A percentile compares a stretch with the other conserved stretches of the same genome.
These are phyloP conservation scores for Drosophila austrosaltans DNA, from an alignment of 2,888 invertebrate species.

Conservation along the genomic window DNA sequence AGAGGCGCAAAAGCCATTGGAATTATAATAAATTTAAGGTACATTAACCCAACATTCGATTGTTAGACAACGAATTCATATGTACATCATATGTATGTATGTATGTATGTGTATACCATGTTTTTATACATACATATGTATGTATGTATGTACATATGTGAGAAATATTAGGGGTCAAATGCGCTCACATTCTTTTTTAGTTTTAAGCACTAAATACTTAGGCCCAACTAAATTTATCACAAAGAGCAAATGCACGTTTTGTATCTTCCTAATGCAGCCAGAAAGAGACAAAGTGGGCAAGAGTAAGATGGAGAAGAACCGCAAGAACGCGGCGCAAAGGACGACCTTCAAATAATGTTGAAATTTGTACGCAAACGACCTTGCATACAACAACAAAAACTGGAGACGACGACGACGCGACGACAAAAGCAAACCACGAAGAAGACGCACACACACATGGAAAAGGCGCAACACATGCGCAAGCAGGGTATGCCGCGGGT, in stretches of 20 bases:
- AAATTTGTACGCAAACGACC: slow-evolving; percentile 84
- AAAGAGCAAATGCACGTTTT: background rate
- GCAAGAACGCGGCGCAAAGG: slow-evolving; percentile 70
- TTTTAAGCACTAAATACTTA: background rate
- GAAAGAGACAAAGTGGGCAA: slow-evolving; percentile 32
- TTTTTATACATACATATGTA: background rate
- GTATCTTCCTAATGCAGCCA: background rate
- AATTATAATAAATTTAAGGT: slow-evolving; percentile 78
- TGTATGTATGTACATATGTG: background rate
- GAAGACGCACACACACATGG: slow-evolving; percentile 43
- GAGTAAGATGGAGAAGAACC: slow-evolving; percentile 43
- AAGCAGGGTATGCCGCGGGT: slow-evolving; percentile 35
- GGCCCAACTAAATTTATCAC: background rate
- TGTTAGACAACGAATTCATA: background rate
- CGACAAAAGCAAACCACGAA: slow-evolving; percentile 36
- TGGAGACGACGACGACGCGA: slow-evolving; percentile 40
- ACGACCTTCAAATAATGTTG: slow-evolving; percentile 84
- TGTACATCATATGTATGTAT: background rate
- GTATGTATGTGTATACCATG: background rate
- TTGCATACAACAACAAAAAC: slow-evolving; percentile 81
- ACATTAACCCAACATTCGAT: slow-evolving; percentile 64
- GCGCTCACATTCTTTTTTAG: background rate
- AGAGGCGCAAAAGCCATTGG: slow-evolving; percentile 52
- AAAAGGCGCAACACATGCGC: slow-evolving; percentile 71
- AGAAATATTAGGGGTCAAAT: too few relatives aligned